Percentiles rank a stretch among this genome's conserved stretches.
Conservation (phyloP, 1,140 invertebrate species). For the Cardiocondyla obscurior region DNA sequence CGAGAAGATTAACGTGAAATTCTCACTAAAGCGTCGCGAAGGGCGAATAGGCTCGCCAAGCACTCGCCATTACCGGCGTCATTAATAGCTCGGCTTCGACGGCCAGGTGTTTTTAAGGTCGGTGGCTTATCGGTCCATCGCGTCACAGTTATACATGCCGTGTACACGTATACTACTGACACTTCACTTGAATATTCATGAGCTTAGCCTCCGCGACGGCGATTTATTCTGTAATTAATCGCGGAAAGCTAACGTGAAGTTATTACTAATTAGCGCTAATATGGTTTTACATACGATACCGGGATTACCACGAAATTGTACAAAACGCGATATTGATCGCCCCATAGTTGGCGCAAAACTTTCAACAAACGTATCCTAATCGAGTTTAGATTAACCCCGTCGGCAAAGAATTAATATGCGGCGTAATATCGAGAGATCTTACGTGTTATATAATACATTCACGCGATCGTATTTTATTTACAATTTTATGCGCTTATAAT, state of each 20-base stretch:
- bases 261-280: conserved; percentile 42
- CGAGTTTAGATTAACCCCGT: not conserved
- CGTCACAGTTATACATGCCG: not conserved
- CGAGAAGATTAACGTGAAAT: conserved; percentile 43
- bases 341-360: not conserved
- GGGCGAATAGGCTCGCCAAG: not conserved
- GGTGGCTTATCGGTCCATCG: not conserved
- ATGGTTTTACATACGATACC: not conserved
- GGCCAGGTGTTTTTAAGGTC: not conserved
- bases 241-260: conserved; percentile 7
- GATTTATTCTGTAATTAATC: conserved; percentile 50
- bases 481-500: too few species aligned
- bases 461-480: too few species aligned
- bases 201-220: not conserved
- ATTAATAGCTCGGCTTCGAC: not conserved
- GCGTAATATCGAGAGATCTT: not conserved
- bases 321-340: not conserved
- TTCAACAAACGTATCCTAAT: not conserved
- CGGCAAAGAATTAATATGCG: not conserved
- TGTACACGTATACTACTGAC: not conserved
- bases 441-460: too few species aligned
- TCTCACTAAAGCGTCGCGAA: not conserved
- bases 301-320: not conserved
- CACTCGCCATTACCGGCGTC: not conserved
- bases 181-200: conserved; percentile 36